Conservation (phyloP, 2,888 invertebrate species). For the Clanis bilineata region DNA sequence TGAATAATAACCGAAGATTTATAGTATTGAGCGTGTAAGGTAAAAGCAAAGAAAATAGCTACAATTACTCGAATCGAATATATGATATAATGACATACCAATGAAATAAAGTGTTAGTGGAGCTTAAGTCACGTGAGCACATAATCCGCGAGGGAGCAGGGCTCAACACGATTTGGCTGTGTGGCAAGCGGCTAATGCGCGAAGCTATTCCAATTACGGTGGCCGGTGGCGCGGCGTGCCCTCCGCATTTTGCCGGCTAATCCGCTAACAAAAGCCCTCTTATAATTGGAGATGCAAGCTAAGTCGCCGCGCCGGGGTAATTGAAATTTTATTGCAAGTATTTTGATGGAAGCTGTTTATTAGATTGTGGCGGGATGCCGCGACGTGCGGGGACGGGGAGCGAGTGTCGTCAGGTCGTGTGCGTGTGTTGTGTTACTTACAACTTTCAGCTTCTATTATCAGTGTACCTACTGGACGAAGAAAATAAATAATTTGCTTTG, state of each 20-base stretch:
- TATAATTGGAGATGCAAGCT: conserved; percentile 46
- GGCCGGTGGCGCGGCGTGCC: conserved; percentile 36
- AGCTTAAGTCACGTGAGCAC: conserved; percentile 4
- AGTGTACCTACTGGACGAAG: not conserved
- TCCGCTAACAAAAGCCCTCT: conserved; percentile 58
- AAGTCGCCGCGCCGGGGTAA: conserved; percentile 46
- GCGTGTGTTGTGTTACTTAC: not conserved
- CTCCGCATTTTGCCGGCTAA: conserved; percentile 53
- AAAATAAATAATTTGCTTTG: no score
- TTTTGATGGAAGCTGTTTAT: conserved; percentile 37
- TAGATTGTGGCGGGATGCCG: conserved; percentile 7
- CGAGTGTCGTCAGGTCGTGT: not conserved
- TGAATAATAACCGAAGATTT: no score
- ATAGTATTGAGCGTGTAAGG: no score
- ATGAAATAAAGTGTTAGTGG: conserved; percentile 2
- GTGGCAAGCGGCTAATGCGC: conserved; percentile 50
- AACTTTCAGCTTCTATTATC: no score
- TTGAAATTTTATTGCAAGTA: conserved; percentile 62
- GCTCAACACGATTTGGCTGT: conserved; percentile 19
- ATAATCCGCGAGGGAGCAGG: conserved; percentile 14
- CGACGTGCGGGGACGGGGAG: not conserved
- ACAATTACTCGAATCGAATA: not conserved
- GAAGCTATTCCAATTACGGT: conserved; percentile 61
- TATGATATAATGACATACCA: not conserved
- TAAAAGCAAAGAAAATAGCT: not conserved